phyloP scores from a whole-genome alignment of 1,140 invertebrate genomes.

The Lithobius niger region DNA sequence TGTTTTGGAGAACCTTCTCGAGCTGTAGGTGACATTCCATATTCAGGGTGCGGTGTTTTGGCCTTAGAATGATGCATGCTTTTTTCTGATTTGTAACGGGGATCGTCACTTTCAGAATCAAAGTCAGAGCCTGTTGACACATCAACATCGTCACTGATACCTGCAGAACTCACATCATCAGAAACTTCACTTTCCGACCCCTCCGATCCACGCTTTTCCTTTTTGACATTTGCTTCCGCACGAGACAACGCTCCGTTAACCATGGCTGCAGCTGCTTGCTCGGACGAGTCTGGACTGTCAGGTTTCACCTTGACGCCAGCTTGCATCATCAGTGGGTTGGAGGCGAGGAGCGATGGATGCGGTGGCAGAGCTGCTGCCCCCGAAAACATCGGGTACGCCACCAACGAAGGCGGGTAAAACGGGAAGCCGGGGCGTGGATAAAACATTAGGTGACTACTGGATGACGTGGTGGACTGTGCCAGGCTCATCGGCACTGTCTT shows the following conservation, averaged over 20 bases:
- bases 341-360: constrained; percentile 19
- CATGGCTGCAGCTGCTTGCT: constrained; percentile 34
- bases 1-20: constrained; percentile 19
- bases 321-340: constrained; percentile 17
- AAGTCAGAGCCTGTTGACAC: constrained; percentile 16
- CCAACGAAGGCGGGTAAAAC: constrained; percentile 44
- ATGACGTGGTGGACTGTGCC: constrained; percentile 41
- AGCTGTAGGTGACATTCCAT: background rate
- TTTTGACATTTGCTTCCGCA: constrained; percentile 7
- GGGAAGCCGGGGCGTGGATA: constrained; percentile 42
- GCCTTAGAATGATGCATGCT: background rate
- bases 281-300: constrained; percentile 33
- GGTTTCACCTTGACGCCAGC: constrained; percentile 16
- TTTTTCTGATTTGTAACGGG: background rate
- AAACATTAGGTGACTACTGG: constrained; percentile 52
- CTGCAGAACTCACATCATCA: constrained; percentile 18
- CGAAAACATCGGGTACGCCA: constrained; percentile 29
- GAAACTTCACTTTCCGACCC: constrained; percentile 18
- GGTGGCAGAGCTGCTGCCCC: constrained; percentile 17
- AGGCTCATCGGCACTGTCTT: constrained; percentile 25
- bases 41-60: background rate
- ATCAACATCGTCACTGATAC: constrained; percentile 15
- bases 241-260: constrained; percentile 27
- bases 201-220: constrained; percentile 13
- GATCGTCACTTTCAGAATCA: constrained; percentile 17